Evolutionary conservation across 1,140 invertebrate species (phyloP).

Genomic region (Subanguina moxae): DNA sequence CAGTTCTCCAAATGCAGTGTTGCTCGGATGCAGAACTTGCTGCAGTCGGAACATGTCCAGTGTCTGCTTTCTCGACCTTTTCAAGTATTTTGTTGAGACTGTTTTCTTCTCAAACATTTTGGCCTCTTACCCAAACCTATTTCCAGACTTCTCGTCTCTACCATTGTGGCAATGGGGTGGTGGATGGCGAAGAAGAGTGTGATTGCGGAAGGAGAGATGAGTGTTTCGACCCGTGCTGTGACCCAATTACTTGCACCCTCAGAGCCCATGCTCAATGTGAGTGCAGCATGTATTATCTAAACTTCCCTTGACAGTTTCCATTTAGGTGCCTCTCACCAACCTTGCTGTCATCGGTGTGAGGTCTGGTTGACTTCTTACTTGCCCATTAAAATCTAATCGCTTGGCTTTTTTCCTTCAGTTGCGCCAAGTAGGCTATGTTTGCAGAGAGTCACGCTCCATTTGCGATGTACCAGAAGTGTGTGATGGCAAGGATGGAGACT

Average conservation of each 20-base stretch:
- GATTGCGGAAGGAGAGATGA: conserved; percentile 57
- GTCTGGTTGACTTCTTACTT: conserved; percentile 8
- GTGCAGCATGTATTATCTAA: not conserved
- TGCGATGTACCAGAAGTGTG: conserved; percentile 57
- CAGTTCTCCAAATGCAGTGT: conserved; percentile 56
- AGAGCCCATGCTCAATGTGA: conserved; percentile 54
- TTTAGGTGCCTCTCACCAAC: conserved; percentile 40
- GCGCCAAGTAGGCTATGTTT: conserved; percentile 43
- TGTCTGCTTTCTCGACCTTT: conserved; percentile 55
- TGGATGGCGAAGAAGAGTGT: conserved; percentile 55
- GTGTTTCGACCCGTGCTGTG: conserved; percentile 57
- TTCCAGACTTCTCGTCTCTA: conserved; percentile 44
- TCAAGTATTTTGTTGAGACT: conserved; percentile 40
- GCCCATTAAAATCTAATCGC: not conserved
- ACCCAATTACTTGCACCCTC: conserved; percentile 56
- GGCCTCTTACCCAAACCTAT: not conserved
- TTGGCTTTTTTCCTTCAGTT: conserved; percentile 13
- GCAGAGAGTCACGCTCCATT: conserved; percentile 42
- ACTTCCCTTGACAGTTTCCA: not conserved
- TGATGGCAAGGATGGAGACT: conserved; percentile 56
- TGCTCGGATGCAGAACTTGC: conserved; percentile 50
- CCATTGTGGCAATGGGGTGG: conserved; percentile 56
- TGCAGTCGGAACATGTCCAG: conserved; percentile 51
- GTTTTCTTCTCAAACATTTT: too few relatives aligned
- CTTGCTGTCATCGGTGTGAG: conserved; percentile 57